Evolutionary conservation across 2,797 vertebrate species (phyloP), one percentile per base, ranked within the genome.

Genomic region (Anolis apletophallus): DNA sequence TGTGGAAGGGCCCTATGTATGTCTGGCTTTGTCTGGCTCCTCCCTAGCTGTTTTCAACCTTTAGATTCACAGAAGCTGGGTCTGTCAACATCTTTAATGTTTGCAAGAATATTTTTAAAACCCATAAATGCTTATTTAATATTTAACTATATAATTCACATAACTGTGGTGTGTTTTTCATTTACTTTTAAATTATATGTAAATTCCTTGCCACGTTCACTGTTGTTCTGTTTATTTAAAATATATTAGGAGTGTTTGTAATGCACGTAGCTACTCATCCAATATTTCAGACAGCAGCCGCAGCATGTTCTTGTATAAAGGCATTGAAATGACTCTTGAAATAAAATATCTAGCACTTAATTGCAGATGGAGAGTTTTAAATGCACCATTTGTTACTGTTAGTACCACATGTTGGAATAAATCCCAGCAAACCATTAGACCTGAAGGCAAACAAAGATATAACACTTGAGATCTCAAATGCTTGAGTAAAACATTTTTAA

Each of bases 311-410:
- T 84, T 50, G 77, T 72, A 76, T 87, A 93, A 94, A 92, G 90
- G 75, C 84, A 92, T 87, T 92, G 17, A 92, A 93, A 88, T 93
- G 79, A 85, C 75, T 93, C 82, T 85, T 91, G 85, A 95, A 91
- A 90, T 94, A 94, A 95, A 95, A 94, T 91, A 93, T 91, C 92
- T 92, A 91, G 85, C 74, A 90, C 54, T 95, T 94, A 94, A 94
- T 94, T 95, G 88, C 88, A 92, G 79, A 87, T 93, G 67, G 84
- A 80, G 89, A 94, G 77, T 92, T 93, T 93, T 94, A 95, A 94
- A 88, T 91, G 88, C 78, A 81, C 36, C 83, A 89, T 94, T 93
- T 81, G 81, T 94, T 94, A 90, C 88, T 94, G 91, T 90, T 87
- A 81, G n/a, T 87, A 85, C 80, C 83, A 86, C 72, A 80, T 91